Conservation (phyloP, 2,797 vertebrate species). For the Danionella dracula region DNA sequence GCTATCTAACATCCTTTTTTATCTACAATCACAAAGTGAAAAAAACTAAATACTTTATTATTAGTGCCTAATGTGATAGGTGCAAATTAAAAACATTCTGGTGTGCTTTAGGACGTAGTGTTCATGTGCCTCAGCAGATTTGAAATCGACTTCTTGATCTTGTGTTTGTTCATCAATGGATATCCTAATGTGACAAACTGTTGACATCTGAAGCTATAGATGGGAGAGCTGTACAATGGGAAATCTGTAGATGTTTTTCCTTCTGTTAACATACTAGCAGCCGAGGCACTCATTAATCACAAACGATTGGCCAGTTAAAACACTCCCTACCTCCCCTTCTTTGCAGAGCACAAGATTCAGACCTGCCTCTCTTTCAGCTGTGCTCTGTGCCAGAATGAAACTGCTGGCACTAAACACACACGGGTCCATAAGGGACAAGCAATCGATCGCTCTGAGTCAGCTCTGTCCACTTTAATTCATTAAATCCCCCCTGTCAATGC, state of each 20-base stretch:
- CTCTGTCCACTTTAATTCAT: slow-evolving; percentile 77
- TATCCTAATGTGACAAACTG: neutral
- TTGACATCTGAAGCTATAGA: neutral
- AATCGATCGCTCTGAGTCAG: slow-evolving; percentile 75
- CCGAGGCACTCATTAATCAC: slow-evolving; percentile 15
- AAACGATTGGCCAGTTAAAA: slow-evolving; percentile 33
- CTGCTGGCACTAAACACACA: slow-evolving; percentile 33
- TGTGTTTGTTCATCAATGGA: neutral
- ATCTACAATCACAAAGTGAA: too few relatives aligned
- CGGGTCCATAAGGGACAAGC: slow-evolving; percentile 57
- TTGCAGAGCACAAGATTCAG: slow-evolving; percentile 7
- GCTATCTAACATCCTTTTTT: too few relatives aligned
- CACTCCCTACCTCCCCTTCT: slow-evolving; percentile 15
- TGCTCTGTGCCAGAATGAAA: slow-evolving; percentile 21
- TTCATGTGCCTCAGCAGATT: too few relatives aligned
- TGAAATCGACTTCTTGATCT: too few relatives aligned
- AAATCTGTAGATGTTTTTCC: slow-evolving; percentile 3
- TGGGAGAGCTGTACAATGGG: neutral
- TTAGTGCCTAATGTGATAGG: too few relatives aligned
- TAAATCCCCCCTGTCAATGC: slow-evolving; percentile 67
- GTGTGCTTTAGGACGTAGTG: too few relatives aligned
- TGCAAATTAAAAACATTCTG: too few relatives aligned
- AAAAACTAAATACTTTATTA: too few relatives aligned
- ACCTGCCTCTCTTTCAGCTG: slow-evolving; percentile 20
- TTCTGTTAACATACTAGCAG: slow-evolving; percentile 12